A percentile compares a stretch with the other conserved stretches of the same genome.
phyloP scores from a whole-genome alignment of 2,888 invertebrate species.

The Pristionchus entomophagus region DNA sequence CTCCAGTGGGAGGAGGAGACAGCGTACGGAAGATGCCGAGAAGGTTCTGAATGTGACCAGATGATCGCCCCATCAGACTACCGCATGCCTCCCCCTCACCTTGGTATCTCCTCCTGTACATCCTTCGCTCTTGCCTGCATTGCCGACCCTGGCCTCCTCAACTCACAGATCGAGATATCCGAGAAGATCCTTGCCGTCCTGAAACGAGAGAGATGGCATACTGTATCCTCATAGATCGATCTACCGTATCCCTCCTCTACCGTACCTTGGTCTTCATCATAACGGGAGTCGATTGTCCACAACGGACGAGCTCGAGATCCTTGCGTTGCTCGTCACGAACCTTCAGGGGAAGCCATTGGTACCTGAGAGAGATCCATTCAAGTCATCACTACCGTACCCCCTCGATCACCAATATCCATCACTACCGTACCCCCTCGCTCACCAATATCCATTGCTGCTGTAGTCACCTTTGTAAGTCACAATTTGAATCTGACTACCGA shows the following conservation, averaged over 20 bases:
- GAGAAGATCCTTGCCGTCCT: constrained; percentile 57
- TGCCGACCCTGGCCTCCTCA: constrained; percentile 60
- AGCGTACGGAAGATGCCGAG: constrained; percentile 64
- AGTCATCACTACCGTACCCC: no score
- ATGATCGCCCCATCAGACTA: neutral
- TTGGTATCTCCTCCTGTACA: constrained; percentile 58
- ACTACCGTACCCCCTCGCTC: no score
- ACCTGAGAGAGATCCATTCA: no score
- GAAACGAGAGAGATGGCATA: constrained; percentile 48
- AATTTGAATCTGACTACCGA: constrained; percentile 67
- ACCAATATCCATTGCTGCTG: constrained; percentile 58
- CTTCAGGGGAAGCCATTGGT: constrained; percentile 66
- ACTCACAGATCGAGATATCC: constrained; percentile 63
- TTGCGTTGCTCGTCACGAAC: constrained; percentile 46
- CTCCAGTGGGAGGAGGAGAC: constrained; percentile 62
- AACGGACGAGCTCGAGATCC: constrained; percentile 55
- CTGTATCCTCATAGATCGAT: constrained; percentile 54
- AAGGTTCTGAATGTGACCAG: constrained; percentile 49
- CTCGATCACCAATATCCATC: no score
- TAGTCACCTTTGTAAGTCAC: constrained; percentile 65
- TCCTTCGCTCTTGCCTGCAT: constrained; percentile 60
- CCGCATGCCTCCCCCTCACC: no score
- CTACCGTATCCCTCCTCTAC: neutral
- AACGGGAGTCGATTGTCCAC: constrained; percentile 65
- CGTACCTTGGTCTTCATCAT: constrained; percentile 56